Evolutionary conservation across 1,140 invertebrate species (phyloP).

Genomic region (Spodoptera frugiperda): DNA sequence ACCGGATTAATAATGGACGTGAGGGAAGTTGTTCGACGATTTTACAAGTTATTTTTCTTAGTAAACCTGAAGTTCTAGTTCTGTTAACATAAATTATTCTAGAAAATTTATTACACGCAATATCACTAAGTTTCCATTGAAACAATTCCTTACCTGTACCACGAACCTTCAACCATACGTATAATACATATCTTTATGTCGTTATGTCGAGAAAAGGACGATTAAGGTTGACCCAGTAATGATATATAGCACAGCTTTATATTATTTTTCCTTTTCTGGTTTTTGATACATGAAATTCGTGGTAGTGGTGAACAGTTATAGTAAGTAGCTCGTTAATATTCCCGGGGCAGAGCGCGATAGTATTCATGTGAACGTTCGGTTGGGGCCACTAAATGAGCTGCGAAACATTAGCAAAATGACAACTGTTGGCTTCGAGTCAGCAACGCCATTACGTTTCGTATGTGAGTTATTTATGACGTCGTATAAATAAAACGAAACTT

Average conservation of each 20-base stretch:
- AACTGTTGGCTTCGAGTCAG: not conserved
- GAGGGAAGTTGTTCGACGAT: not conserved
- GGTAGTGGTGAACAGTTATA: constrained; percentile 54
- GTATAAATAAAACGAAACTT: too few species aligned
- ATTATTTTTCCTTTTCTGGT: not conserved
- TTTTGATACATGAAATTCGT: constrained; percentile 51
- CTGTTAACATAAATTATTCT: too few species aligned
- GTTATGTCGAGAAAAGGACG: too few species aligned
- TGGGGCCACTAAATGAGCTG: constrained; percentile 37
- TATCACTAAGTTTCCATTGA: too few species aligned
- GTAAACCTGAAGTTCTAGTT: not conserved
- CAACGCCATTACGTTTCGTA: too few species aligned
- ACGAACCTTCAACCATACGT: too few species aligned
- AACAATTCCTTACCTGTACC: too few species aligned
- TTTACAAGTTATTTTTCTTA: not conserved
- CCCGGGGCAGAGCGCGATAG: constrained; percentile 53
- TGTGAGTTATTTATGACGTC: too few species aligned
- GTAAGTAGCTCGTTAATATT: constrained; percentile 64
- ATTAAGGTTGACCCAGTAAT: too few species aligned
- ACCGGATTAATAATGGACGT: not conserved
- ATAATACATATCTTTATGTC: too few species aligned
- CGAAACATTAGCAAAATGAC: not conserved
- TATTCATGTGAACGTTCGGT: constrained; percentile 56
- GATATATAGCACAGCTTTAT: too few species aligned
- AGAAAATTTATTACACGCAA: too few species aligned